phyloP scores from a whole-genome alignment of 2,797 vertebrate genomes.

The Centroberyx gerrardi region DNA sequence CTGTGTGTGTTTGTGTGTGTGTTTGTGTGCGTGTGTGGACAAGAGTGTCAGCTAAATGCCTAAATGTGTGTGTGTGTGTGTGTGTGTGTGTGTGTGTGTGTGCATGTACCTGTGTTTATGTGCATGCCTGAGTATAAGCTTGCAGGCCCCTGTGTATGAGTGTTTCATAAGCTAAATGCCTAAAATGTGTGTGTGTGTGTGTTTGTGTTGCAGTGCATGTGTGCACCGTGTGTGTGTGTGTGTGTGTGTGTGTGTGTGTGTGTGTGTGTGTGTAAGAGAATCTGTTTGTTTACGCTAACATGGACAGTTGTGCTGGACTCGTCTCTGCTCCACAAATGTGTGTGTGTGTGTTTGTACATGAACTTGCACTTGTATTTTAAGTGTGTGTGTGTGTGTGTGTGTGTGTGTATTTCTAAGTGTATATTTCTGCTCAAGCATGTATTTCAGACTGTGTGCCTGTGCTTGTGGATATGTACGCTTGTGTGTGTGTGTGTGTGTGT shows the following conservation, averaged over 20 bases:
- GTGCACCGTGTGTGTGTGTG: not conserved
- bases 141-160: not conserved
- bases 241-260: constrained; percentile 13
- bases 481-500: constrained; percentile 4
- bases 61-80: constrained; percentile 7
- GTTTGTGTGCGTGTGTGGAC: not conserved
- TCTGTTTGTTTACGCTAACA: constrained; percentile 65
- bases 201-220: not conserved
- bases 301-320: constrained; percentile 32
- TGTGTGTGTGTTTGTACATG: constrained; percentile 14
- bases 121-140: constrained; percentile 9
- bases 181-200: constrained; percentile 2
- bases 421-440: too few relatives aligned
- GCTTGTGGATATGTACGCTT: not conserved
- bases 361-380: too few relatives aligned
- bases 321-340: constrained; percentile 36
- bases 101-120: constrained; percentile 5
- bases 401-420: not conserved
- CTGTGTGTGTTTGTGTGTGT: constrained; percentile 3
- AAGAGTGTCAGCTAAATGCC: too few relatives aligned
- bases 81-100: constrained; percentile 2
- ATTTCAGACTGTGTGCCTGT: too few relatives aligned
- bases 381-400: constrained; percentile 6
- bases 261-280: constrained; percentile 52
- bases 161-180: not conserved